Evolutionary conservation across 2,113 vertebrate species (phyloP), one percentile per base, ranked within the genome.

Genomic region (Tragulus kanchil): DNA sequence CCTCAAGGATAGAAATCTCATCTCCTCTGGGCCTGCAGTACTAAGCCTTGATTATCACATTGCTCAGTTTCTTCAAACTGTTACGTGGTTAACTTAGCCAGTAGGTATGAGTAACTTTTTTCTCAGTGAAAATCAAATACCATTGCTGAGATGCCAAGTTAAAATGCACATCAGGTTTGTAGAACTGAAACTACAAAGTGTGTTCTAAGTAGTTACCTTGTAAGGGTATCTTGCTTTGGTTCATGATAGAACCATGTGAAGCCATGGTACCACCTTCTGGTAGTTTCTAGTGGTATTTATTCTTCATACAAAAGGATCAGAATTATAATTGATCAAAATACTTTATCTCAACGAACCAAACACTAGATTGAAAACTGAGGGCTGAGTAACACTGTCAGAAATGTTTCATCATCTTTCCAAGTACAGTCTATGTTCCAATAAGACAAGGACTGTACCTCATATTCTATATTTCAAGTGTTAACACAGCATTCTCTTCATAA

Each of bases 361-460:
- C 13, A 69, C 16, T 48, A 36, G 50, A 61, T 79, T 77, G 28
- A 48, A 71, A 48, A 83, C 45, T 50, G 69, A 69, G 50, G 84
- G n/a, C 50, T 93, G 28, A 81, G 64, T 25, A 64, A 28, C 5
- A 61, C 25, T 52, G 48, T 75, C 90, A 96, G 87, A 23, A 56
- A 77, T 62, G 52, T 86, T 82, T 75, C 79, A n/a, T 75, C 73
- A n/a, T 94, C 23, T 93, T 86, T 88, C 31, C 62, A 94, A 78
- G 50, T 56, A 64, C 4, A 87, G 8, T 28, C 65, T 85, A 64
- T 61, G 45, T 56, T 69, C n/a, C 56, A 12, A 7, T 21, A 85
- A 89, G 11, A 83, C 26, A 79, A 89, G 28, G 11, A 87, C 36
- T 77, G 21, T 75, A 81, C 12, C 26, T 88, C 65, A 11, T 64